These are phyloP conservation scores for Cyanistes caeruleus DNA, from an alignment of 2,113 vertebrate genomes.

Conservation along the genomic window DNA sequence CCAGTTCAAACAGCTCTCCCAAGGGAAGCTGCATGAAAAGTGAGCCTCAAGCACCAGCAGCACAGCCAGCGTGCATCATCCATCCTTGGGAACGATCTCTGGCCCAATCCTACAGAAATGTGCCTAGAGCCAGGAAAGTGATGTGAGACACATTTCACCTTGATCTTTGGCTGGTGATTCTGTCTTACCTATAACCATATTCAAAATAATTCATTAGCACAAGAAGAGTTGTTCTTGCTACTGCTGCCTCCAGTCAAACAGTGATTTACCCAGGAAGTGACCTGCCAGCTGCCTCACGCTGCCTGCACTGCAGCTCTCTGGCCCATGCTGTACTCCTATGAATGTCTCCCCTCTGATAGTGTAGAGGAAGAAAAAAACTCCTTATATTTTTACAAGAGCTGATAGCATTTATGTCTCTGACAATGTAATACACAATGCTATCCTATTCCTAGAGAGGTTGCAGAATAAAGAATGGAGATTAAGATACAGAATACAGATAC, in stretches of 20 bases:
- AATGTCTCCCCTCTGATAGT: not conserved
- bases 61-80: fast-evolving
- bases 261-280: not conserved
- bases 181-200: not conserved
- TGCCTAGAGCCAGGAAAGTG: fast-evolving
- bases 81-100: fast-evolving
- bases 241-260: not conserved
- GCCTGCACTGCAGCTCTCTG: not conserved
- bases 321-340: not conserved
- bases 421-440: not conserved
- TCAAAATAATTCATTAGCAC: not conserved
- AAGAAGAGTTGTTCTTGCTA: not conserved
- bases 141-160: not conserved
- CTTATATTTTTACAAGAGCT: not conserved
- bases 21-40: fast-evolving
- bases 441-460: not conserved
- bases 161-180: not conserved
- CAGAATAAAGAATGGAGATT: not conserved
- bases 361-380: not conserved
- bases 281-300: not conserved
- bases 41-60: not conserved
- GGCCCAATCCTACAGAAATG: not conserved
- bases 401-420: not conserved
- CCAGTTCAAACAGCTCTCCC: not conserved
- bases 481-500: not conserved